Conservation (phyloP, 2,113 vertebrate species). For the Jaculus jaculus region DNA sequence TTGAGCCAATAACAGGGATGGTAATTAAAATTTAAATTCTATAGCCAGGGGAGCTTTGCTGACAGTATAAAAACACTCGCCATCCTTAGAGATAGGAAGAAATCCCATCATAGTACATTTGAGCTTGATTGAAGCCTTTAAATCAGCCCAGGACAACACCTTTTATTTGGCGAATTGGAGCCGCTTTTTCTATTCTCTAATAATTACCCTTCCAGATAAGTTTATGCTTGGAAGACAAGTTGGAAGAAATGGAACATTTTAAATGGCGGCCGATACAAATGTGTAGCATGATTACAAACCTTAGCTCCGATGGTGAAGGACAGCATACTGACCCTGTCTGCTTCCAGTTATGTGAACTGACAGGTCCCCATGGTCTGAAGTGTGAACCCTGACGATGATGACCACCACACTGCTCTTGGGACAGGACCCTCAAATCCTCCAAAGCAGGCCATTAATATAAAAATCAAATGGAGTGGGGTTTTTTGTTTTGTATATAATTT, state of each 20-base stretch:
- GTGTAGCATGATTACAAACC: background rate
- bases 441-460: background rate
- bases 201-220: background rate
- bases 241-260: background rate
- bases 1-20: background rate
- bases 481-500: background rate
- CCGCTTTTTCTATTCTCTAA: background rate
- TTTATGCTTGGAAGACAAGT: background rate
- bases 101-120: fast-evolving
- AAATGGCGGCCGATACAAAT: background rate
- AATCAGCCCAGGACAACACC: background rate
- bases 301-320: fast-evolving
- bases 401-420: background rate
- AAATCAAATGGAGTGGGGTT: background rate
- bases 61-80: background rate
- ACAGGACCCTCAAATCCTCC: background rate
- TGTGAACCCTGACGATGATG: fast-evolving
- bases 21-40: conserved; percentile 13
- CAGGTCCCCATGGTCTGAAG: background rate
- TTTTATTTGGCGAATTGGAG: background rate
- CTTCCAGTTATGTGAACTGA: fast-evolving
- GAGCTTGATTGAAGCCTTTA: background rate
- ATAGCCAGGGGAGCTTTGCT: background rate
- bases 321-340: fast-evolving
- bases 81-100: background rate